Base-by-base conservation (phyloP, 1,140 invertebrate species). In the Linepithema humile region DNA sequence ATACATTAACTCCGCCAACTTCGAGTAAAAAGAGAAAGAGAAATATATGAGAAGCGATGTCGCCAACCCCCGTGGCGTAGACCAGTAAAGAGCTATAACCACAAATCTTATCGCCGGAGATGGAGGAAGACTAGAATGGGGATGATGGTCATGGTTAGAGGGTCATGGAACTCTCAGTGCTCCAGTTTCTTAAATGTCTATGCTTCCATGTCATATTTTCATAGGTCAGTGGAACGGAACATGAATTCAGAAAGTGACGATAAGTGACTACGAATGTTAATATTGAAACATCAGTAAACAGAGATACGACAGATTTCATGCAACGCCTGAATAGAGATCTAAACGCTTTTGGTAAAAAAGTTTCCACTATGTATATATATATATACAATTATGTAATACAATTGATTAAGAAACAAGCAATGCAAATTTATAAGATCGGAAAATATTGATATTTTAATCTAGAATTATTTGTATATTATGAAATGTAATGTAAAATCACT, bases 31-130 rank as follows among this genome's bases (percentile, higher is more conserved):
- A 62, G 78, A 82, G 38, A 45, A 74, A 67, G 55, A 40, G 60
- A 85, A 48, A 83, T 32, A 55, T 43, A 83, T 45, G 74, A 80
- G 64, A 67, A 78, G 84, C 78, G 32, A 69, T 40, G 84, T 69
- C 84, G 45, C 85, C 84, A 82, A 87, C 85, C 85, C 86, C 83
- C 55, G 73, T 53, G 73, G 72, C 85, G 82, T 85, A 85, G 85
- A 82, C 84, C 89, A 90, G 84, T 85, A 86, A 90, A 83, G 70
- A 88, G 85, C 85, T 75, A 88, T 89, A 90, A 88, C 82, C 85
- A 90, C 85, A 90, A 91, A 90, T 90, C 89, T 90, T 89, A 78
- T 88, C 65, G 84, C 53, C 84, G 60, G 67, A 87, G 77, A 84
- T 74, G 86, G 59, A 77, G 67, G n/a, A 64, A 69, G 45, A 78